Percentiles rank a stretch among this genome's conserved stretches.
phyloP scores from a whole-genome alignment of 2,113 vertebrate species.

The Syngnathus scovelli region DNA sequence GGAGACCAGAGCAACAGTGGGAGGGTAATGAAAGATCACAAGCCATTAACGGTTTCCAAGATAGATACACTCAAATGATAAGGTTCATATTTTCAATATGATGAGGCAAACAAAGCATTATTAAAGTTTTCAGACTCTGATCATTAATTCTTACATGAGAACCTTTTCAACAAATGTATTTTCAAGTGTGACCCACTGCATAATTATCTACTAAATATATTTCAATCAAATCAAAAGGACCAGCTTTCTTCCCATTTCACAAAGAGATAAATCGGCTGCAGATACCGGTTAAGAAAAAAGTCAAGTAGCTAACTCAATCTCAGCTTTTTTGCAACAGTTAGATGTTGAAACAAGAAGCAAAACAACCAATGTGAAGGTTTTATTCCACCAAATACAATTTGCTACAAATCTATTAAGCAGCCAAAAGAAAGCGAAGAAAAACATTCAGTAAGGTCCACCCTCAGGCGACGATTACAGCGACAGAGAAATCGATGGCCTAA shows the following conservation, averaged over 20 bases:
- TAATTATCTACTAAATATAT: constrained; percentile 37
- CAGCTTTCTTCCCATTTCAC: constrained; percentile 37
- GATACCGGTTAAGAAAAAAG: background rate
- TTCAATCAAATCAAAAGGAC: constrained; percentile 51
- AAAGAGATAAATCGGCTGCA: constrained; percentile 41
- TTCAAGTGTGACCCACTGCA: constrained; percentile 28
- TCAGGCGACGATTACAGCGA: constrained; percentile 27
- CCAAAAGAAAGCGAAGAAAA: constrained; percentile 3
- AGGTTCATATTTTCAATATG: constrained; percentile 13
- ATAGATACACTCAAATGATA: background rate
- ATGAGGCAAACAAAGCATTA: background rate
- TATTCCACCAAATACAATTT: constrained; percentile 1
- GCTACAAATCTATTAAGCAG: constrained; percentile 10
- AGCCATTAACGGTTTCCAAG: constrained; percentile 28
- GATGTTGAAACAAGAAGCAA: background rate
- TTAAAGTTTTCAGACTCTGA: constrained; percentile 8
- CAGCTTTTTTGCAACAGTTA: constrained; percentile 8
- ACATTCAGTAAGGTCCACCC: constrained; percentile 24
- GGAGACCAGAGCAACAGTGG: constrained; percentile 28
- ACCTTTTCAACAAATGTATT: constrained; percentile 21
- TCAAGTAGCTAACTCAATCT: constrained; percentile 14
- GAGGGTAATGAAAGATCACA: constrained; percentile 46
- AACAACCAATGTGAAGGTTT: background rate
- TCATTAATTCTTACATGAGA: background rate
- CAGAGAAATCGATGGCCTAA: constrained; percentile 26